A percentile compares a stretch with the other conserved stretches of the same genome.
Evolutionary conservation across 2,888 invertebrate genomes (phyloP).

Genomic region (Thecophora atra): DNA sequence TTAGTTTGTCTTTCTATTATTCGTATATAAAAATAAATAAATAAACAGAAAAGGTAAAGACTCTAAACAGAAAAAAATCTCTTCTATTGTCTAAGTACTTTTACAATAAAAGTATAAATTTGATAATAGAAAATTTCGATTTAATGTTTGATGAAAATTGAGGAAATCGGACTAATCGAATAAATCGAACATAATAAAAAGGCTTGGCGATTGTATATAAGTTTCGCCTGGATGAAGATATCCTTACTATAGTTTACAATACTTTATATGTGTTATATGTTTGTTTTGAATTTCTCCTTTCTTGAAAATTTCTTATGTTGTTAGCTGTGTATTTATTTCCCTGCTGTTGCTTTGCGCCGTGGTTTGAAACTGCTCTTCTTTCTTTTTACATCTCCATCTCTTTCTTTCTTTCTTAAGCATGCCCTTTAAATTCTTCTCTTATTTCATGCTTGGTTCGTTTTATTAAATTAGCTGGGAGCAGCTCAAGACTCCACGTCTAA

Average conservation of each 20-base stretch:
- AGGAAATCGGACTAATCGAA: no score
- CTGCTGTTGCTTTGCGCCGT: conserved; percentile 10
- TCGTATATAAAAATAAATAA: not conserved
- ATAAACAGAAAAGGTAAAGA: no score
- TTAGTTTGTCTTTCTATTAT: not conserved
- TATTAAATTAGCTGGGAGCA: conserved; percentile 30
- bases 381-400: no score
- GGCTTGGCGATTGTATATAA: no score
- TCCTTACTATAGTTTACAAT: no score
- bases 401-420: conserved; percentile 23
- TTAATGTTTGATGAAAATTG: no score
- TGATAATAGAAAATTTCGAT: no score
- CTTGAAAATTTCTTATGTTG: not conserved
- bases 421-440: conserved; percentile 23
- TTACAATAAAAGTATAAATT: no score
- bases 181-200: no score
- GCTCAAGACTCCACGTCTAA: conserved; percentile 22
- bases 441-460: conserved; percentile 34
- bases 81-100: no score
- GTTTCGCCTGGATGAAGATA: not conserved
- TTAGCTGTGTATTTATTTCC: not conserved
- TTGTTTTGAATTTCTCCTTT: not conserved
- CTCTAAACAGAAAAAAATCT: no score
- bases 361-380: no score
- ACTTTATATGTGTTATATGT: not conserved